These are phyloP conservation scores for Limnephilus auricula DNA, from an alignment of 2,888 invertebrate species.

Conservation along the genomic window DNA sequence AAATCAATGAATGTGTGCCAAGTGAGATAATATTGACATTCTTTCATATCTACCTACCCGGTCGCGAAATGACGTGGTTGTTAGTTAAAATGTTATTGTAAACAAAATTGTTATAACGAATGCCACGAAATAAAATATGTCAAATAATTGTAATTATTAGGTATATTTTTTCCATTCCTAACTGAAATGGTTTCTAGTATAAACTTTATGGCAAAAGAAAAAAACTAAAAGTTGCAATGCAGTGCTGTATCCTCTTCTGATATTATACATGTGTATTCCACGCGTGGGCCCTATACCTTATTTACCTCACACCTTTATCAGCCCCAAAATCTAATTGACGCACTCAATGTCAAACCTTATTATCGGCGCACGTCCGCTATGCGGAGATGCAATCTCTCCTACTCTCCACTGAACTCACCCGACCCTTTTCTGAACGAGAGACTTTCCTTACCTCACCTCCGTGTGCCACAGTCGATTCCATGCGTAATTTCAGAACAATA, in stretches of 20 bases:
- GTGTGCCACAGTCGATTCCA: background rate
- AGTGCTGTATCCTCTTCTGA: background rate
- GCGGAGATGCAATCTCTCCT: background rate
- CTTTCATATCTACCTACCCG: too few species aligned
- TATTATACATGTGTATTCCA: background rate
- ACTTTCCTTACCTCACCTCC: background rate
- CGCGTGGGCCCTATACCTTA: background rate
- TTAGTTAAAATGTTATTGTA: too few species aligned
- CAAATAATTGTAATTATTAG: too few species aligned
- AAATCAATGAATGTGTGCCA: too few species aligned
- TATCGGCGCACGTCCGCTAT: slow-evolving; percentile 45
- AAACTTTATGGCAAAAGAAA: too few species aligned
- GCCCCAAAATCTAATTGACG: slow-evolving; percentile 62
- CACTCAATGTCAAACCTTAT: slow-evolving; percentile 61
- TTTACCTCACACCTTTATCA: slow-evolving; percentile 46
- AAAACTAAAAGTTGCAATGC: background rate
- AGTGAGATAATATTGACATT: too few species aligned
- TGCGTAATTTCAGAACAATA: background rate
- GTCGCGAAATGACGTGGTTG: too few species aligned
- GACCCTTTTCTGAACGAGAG: slow-evolving; percentile 13
- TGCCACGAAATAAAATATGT: too few species aligned
- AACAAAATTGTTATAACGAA: too few species aligned
- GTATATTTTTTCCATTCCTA: too few species aligned
- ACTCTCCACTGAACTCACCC: background rate
- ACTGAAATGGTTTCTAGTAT: too few species aligned